A percentile compares a stretch with the other conserved stretches of the same genome.
These are phyloP conservation scores for Tromatobia lineatoria DNA, from an alignment of 2,888 invertebrate species.

Conservation along the genomic window DNA sequence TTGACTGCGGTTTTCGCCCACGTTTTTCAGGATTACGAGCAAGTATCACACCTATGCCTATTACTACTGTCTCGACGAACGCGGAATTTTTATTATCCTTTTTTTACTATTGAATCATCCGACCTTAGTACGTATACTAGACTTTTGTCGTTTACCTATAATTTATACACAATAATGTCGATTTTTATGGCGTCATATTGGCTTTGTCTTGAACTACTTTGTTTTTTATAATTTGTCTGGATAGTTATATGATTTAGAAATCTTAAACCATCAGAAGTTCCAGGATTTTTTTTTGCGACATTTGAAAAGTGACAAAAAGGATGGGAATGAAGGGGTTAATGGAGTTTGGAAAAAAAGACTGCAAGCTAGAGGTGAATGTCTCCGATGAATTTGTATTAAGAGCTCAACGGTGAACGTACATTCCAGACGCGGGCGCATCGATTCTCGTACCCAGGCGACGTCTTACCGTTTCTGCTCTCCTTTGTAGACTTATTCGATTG, in stretches of 20 bases:
- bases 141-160: background rate
- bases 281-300: constrained; percentile 24
- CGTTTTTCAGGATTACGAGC: background rate
- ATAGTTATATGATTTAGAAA: constrained; percentile 25
- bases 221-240: constrained; percentile 5
- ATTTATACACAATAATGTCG: background rate
- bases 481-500: background rate
- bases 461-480: background rate
- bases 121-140: background rate
- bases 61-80: background rate
- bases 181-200: background rate
- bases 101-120: background rate
- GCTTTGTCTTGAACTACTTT: background rate
- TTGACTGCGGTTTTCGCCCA: background rate
- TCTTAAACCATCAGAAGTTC: background rate
- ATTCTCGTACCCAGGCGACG: constrained; percentile 27
- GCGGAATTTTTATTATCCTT: background rate
- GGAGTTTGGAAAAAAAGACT: background rate
- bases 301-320: constrained; percentile 7
- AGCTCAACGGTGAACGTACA: constrained; percentile 51
- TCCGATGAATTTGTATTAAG: constrained; percentile 59
- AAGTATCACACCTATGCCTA: background rate
- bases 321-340: constrained; percentile 14
- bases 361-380: constrained; percentile 45
- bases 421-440: constrained; percentile 53